A percentile compares a stretch with the other conserved stretches of the same genome.
Conservation (phyloP, 2,888 invertebrate genomes). For the Diaperis boleti region DNA sequence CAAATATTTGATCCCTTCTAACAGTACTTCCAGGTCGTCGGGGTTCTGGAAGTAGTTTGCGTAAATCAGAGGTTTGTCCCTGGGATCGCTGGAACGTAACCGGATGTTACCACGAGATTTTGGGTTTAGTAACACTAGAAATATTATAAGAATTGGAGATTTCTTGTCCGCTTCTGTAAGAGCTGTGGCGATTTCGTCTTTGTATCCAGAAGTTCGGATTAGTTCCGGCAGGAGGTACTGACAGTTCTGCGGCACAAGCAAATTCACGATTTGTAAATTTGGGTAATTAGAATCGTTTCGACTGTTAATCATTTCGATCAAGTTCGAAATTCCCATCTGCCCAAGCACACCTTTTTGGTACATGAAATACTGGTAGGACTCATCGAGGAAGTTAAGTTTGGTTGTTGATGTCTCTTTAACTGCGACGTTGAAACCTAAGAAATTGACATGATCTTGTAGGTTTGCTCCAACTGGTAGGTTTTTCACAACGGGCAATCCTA, state of each 20-base stretch:
- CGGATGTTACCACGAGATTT: constrained; percentile 70
- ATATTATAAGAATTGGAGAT: constrained; percentile 35
- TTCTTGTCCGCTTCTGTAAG: constrained; percentile 42
- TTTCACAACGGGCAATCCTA: constrained; percentile 65
- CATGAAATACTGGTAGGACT: constrained; percentile 67
- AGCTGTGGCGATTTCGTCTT: constrained; percentile 47
- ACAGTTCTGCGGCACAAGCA: constrained; percentile 59
- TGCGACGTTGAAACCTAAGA: constrained; percentile 56
- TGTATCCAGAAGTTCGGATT: constrained; percentile 53
- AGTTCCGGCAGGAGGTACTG: constrained; percentile 43
- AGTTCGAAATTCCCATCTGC: constrained; percentile 65
- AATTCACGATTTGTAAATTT: constrained; percentile 65
- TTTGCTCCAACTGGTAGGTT: constrained; percentile 70
- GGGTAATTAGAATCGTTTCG: constrained; percentile 66
- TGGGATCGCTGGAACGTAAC: constrained; percentile 70
- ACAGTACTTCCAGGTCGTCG: constrained; percentile 69
- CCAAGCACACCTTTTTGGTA: constrained; percentile 68
- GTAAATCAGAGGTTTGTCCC: constrained; percentile 72
- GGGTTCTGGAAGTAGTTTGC: constrained; percentile 73
- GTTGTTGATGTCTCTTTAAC: constrained; percentile 37
- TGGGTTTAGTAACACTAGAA: constrained; percentile 59
- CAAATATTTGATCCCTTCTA: constrained; percentile 66
- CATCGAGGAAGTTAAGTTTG: constrained; percentile 43
- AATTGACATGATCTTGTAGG: constrained; percentile 69
- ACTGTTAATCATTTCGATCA: constrained; percentile 67